phyloP scores from a whole-genome alignment of 2,797 vertebrate genomes.

The Xenentodon cancila region DNA sequence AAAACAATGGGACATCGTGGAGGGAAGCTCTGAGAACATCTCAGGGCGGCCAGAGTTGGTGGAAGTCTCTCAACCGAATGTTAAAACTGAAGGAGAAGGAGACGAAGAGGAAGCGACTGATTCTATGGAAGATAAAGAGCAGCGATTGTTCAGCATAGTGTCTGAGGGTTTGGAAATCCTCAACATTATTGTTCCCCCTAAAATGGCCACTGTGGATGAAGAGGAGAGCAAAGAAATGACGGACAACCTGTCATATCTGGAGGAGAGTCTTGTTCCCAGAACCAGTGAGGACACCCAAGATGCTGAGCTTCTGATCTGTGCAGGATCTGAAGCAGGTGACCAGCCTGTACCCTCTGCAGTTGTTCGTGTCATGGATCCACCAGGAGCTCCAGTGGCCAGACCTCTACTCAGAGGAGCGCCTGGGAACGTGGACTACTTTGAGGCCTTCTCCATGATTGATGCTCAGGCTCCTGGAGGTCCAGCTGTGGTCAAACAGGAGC shows the following conservation, averaged over 20 bases:
- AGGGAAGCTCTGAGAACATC: conserved; percentile 45
- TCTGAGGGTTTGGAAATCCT: conserved; percentile 94
- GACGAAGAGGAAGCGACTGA: conserved; percentile 38
- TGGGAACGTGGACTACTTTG: conserved; percentile 89
- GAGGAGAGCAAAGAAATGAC: conserved; percentile 89
- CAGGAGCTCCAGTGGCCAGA: conserved; percentile 66
- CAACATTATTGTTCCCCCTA: conserved; percentile 88
- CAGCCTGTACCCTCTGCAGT: not conserved
- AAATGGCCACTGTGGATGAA: conserved; percentile 87
- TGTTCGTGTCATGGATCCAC: conserved; percentile 58
- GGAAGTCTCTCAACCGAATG: conserved; percentile 76
- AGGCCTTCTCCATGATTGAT: conserved; percentile 87
- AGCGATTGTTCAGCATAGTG: conserved; percentile 86
- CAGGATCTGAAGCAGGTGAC: not conserved
- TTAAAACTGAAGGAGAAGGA: conserved; percentile 53
- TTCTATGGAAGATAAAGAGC: conserved; percentile 76
- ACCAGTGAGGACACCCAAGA: conserved; percentile 54
- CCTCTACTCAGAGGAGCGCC: conserved; percentile 44
- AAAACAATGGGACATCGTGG: conserved; percentile 16
- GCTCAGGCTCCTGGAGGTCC: conserved; percentile 76
- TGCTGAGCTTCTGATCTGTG: conserved; percentile 18
- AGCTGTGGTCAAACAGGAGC: conserved; percentile 61
- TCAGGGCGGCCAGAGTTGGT: conserved; percentile 76
- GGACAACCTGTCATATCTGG: conserved; percentile 90
- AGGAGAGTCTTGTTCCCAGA: conserved; percentile 80